Evolutionary conservation across 2,113 vertebrate species (phyloP), one percentile per base, ranked within the genome.

Genomic region (Oryzias woworae): DNA sequence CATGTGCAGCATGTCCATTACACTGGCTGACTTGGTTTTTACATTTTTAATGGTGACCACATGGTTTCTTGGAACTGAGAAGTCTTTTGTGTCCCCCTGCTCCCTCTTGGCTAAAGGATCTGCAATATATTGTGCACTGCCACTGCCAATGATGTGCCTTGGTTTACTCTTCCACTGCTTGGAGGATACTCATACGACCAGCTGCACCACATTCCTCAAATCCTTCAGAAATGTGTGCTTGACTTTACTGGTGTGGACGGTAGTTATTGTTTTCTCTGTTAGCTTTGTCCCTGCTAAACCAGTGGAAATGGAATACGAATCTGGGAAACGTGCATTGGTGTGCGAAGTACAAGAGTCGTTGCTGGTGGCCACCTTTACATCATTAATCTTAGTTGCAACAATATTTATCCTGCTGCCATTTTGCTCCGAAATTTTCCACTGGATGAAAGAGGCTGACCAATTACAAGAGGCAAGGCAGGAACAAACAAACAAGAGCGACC

Each of bases 1-100:
- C 28, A 13, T 86, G 63, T 89, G 66, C 77, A 79, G 87, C 66
- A 18, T 86, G 66, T 91, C 88, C 2, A 58, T 92, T 1, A 4
- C 86, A 12, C 8, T 91, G 20, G 87, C 61, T 1, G 91, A 93
- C 51, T 0, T 73, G 8, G 5, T 79, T 17, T n/a, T 91, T 62
- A 28, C 45, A 3, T 13, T 31, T 15, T 46, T 31, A 0, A 24
- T 86, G 15, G 14, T 23, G 1, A 12, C 28, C 0, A 7, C 80
- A n/a, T 89, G 82, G 80, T 31, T 80, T 41, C 45, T 83, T 3
- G 61, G 54, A 4, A 4, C 43, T 10, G 46, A 73, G 1, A 12
- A 3, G 2, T 65, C 58, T 16, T 53, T 58, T 4, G 16, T 20
- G 16, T 55, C 71, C 0, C 6, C 71, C 15, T 92, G 91, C 71